phyloP scores from a whole-genome alignment of 2,113 vertebrate genomes.

The Mastomys coucha region DNA sequence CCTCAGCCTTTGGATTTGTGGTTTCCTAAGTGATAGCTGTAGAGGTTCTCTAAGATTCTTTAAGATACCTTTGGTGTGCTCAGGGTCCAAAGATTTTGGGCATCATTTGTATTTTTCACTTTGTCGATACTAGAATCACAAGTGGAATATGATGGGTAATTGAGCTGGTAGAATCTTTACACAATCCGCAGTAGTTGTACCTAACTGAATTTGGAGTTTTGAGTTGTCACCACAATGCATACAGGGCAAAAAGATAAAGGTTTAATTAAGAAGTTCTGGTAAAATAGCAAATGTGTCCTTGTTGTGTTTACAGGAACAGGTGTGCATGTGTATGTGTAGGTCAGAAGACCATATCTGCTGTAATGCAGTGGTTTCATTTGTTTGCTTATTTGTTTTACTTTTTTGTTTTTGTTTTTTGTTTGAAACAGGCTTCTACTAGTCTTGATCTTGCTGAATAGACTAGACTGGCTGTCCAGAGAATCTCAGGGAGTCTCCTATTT shows the following conservation, averaged over 20 bases:
- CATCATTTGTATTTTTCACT: neutral
- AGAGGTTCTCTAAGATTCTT: neutral
- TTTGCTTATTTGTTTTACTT: neutral
- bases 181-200: too few relatives aligned
- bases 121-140: neutral
- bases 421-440: neutral
- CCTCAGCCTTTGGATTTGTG: neutral
- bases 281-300: neutral
- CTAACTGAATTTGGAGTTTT: neutral
- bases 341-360: neutral
- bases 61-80: neutral
- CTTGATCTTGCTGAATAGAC: neutral
- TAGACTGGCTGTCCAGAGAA: neutral
- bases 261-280: neutral
- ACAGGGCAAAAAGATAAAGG: too few relatives aligned
- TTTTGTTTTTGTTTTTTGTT: neutral
- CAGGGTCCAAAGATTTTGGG: neutral
- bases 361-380: neutral
- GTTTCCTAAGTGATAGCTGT: neutral
- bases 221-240: fast-evolving
- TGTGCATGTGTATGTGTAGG: neutral
- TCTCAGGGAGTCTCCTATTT: neutral
- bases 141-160: neutral
- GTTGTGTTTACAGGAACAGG: neutral
- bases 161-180: neutral